Base-by-base conservation (phyloP, 2,797 vertebrate species). In the Microchirus variegatus region DNA sequence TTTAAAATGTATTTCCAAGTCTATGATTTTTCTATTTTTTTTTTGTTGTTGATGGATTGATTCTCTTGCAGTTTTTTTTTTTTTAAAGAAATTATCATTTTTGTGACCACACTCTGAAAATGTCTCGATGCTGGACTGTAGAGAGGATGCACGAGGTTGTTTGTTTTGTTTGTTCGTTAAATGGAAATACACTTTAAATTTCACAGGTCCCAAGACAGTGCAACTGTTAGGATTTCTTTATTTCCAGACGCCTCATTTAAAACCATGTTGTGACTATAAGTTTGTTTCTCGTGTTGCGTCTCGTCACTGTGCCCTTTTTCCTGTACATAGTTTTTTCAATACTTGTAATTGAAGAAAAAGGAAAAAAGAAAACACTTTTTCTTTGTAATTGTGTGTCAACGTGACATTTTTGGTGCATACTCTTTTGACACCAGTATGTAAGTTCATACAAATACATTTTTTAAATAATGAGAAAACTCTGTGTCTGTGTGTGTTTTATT, bases 361-460 rank as follows among this genome's bases (percentile, higher is more conserved):
- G 68, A 75, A 81, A 77, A 78, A 83, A 81, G 63, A 70, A 74
- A 78, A 71, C 51, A 57, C 59, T 69, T 87, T 91, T 85, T 86
- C 87, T 88, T 87, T 80, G 82, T 88, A 86, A 86, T 84, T 87
- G 91, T 92, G 83, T 85, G 85, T 91, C 80, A 54, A 80, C 89
- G 88, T 92, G 85, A 90, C 86, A 91, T 91, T 89, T 88, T 87
- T 89, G 91, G 90, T 90, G 84, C 77, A 84, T 90, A 88, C 82
- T 84, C 80, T 89, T 91, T 91, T 76, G 87, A 90, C 91, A 91
- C 87, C 89, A 87, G 82, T 92, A 89, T 91, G 87, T 91, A 91
- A 92, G 83, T 91, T 91, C 90, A 89, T 91, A 92, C 87, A 92
- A 91, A 93, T 93, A 91, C 74, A 89, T 90, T 92, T 91, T 92